Conservation (phyloP, 2,113 vertebrate genomes). For the Epinephelus cyanopodus region DNA sequence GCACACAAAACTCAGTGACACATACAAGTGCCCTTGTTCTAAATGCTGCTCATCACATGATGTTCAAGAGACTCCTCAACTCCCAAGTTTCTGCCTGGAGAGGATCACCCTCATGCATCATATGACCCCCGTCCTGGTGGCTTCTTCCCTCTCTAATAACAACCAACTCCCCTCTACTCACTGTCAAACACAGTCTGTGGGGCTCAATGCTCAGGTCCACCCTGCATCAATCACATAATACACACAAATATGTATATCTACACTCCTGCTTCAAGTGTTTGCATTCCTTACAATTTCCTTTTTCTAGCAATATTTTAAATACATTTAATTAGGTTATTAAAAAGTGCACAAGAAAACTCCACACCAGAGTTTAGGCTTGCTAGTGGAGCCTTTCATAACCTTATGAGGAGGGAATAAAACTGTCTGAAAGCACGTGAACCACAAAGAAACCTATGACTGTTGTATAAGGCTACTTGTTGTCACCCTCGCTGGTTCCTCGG, state of each 20-base stretch:
- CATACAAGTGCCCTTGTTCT: slow-evolving; percentile 76
- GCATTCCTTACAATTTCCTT: background rate
- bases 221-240: slow-evolving; percentile 11
- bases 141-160: slow-evolving; percentile 59
- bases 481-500: slow-evolving; percentile 44
- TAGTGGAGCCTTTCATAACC: slow-evolving; percentile 25
- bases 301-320: background rate
- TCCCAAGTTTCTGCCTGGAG: slow-evolving; percentile 78
- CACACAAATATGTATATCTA: background rate
- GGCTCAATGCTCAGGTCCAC: slow-evolving; percentile 5
- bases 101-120: slow-evolving; percentile 80
- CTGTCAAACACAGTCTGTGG: slow-evolving; percentile 42
- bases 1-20: slow-evolving; percentile 24
- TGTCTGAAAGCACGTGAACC: slow-evolving; percentile 36
- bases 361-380: slow-evolving; percentile 17
- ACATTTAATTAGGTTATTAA: background rate
- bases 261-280: background rate
- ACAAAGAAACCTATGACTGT: slow-evolving; percentile 66
- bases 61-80: slow-evolving; percentile 83
- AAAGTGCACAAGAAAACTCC: background rate
- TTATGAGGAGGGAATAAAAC: background rate
- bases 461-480: slow-evolving; percentile 54
- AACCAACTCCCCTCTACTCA: slow-evolving; percentile 47
- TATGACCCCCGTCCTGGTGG: slow-evolving; percentile 75
- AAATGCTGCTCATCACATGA: slow-evolving; percentile 83